Base-by-base conservation (phyloP, 2,797 vertebrate species). In the Darevskia mixta region DNA sequence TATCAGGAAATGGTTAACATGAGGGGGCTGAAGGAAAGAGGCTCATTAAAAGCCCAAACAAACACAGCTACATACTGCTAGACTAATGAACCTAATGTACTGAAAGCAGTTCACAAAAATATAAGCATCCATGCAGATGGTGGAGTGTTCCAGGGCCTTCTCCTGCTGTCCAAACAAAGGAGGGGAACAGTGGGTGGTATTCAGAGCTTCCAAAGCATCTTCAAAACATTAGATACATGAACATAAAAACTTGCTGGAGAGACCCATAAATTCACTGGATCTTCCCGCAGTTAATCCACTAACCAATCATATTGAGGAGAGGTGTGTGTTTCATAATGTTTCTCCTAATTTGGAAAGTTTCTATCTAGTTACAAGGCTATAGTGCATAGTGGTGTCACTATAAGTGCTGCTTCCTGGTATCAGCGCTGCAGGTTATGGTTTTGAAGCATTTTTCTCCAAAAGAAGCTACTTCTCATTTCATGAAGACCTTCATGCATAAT, bases 11-110 rank as follows among this genome's bases (percentile, higher is more conserved):
- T 55, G 49, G 49, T 15, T 55, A 55, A 55, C 49, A 55, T 55
- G 49, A 55, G 49, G 82, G 10, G 82, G 41, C 43, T 71, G 66
- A 72, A 83, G 29, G 43, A 83, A 83, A 55, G 45, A 72, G 43
- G 41, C 67, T 83, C 82, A 83, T 83, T 83, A 83, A 83, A 83
- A 83, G 72, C 29, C 67, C 67, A 83, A 29, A 84, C n/a, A 73
- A 75, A 75, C n/a, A 55, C 43, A 55, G n/a, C 38, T 45, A 82
- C 81, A 69, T 82, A 82, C 66, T 27, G 81, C 69, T 83, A 55
- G 67, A 55, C 82, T 83, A 83, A 83, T 83, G 82, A 83, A 83
- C 29, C 67, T 72, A 72, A 83, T 83, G 43, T 83, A 83, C 29
- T 83, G 66, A 72, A n/a, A 72, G 29, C n/a, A 32, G 20, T 83